These are phyloP conservation scores for Rhinella marina DNA, from an alignment of 2,797 vertebrate genomes.

Conservation along the genomic window DNA sequence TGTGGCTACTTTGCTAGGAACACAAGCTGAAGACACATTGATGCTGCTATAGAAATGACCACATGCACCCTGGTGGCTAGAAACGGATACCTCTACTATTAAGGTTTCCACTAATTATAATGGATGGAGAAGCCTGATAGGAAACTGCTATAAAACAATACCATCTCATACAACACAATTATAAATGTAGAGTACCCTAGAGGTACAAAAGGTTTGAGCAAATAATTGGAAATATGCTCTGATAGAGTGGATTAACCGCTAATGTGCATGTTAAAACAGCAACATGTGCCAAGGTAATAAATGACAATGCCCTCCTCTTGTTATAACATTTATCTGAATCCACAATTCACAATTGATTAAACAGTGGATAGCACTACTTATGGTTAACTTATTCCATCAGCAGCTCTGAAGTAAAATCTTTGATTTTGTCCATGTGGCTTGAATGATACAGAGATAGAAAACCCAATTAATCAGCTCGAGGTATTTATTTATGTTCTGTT, in stretches of 20 bases:
- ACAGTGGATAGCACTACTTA: constrained; percentile 39
- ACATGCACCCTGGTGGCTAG: no score
- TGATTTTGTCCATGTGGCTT: constrained; percentile 55
- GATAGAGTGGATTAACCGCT: background rate
- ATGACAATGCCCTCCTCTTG: background rate
- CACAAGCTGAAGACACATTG: no score
- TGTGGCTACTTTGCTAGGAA: no score
- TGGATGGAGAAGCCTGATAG: no score
- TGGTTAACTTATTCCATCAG: constrained; percentile 50
- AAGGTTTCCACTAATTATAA: no score
- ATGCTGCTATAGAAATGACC: no score
- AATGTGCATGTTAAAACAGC: background rate
- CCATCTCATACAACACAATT: background rate
- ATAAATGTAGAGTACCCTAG: background rate
- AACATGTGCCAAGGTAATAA: background rate
- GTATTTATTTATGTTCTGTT: constrained; percentile 60
- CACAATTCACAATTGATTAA: constrained; percentile 44
- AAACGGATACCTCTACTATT: no score
- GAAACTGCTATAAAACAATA: background rate
- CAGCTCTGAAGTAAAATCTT: constrained; percentile 53
- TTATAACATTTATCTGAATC: background rate
- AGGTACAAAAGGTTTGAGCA: background rate
- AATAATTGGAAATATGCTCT: background rate
- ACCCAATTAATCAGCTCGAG: constrained; percentile 55
- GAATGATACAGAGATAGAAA: constrained; percentile 55